Evolutionary conservation across 2,113 vertebrate species (phyloP), one percentile per base, ranked within the genome.

Genomic region (Phrynocephalus versicolor): DNA sequence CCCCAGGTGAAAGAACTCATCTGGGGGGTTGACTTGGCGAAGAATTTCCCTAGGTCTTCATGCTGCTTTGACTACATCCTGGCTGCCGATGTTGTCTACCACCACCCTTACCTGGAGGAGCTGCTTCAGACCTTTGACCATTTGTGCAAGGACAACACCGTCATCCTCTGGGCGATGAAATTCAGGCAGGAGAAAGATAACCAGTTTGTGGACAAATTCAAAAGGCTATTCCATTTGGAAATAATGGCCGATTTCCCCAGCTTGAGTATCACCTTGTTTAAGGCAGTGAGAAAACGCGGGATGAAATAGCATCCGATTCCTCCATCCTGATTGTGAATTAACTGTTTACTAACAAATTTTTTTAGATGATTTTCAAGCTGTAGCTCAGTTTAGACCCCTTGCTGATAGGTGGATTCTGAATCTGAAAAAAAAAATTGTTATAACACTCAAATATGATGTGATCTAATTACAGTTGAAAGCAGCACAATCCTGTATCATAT

Each of bases 81-180:
- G 95, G 98, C 98, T 18, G 98, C 99, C 0, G 98, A 99, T 6
- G 98, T 99, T 25, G 99, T 99, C 58, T 99, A 99, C 3, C 84
- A 96, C 30, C 98, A 99, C 76, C 97, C 98, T 0, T 98, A 96
- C 89, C 94, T 99, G 83, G 91, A 97, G 1, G 97, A 99, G 84
- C 97, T 99, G 51, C 96, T 99, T 87, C 90, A 96, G 71, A 99
- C 98, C 35, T 99, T 99, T 89, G 96, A 98, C 81, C 95, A 99
- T 92, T 95, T 99, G 90, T 98, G 98, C 85, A 96, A 95, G 81
- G 96, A 97, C 1, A 93, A 97, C 85, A 99, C 98, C 0, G 41
- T 97, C 92, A 97, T 99, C 90, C 92, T 99, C 30, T 99, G 98
- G 98, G 97, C 96, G 45, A 99, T 99, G 99, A 97, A 95, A 87